phyloP scores from a whole-genome alignment of 2,113 vertebrate genomes.

The Dipodomys spectabilis region DNA sequence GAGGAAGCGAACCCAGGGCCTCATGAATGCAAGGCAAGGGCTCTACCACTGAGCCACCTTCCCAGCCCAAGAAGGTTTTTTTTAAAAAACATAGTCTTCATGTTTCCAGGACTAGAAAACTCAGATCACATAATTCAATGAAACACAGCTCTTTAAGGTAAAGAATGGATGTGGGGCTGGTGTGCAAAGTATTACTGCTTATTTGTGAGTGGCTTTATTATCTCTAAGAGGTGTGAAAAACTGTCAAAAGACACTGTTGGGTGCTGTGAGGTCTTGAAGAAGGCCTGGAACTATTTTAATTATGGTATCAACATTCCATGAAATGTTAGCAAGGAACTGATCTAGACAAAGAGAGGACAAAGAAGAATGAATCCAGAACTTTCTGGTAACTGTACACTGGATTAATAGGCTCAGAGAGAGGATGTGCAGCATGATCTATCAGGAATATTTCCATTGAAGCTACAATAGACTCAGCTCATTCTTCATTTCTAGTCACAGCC shows the following conservation, averaged over 20 bases:
- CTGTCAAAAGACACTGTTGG: background rate
- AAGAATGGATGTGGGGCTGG: background rate
- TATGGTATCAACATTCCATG: background rate
- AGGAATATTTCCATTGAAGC: background rate
- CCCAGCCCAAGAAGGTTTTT: no score
- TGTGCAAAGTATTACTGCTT: background rate
- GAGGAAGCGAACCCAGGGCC: no score
- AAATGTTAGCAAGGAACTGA: background rate
- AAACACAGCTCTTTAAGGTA: background rate
- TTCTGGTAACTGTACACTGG: background rate
- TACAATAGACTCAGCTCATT: background rate
- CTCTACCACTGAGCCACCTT: no score
- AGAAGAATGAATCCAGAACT: background rate
- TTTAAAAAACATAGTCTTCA: background rate
- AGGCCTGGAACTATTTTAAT: background rate
- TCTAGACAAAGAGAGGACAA: background rate
- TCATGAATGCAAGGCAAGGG: no score
- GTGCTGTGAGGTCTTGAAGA: background rate
- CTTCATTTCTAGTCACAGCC: background rate
- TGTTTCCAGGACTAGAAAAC: background rate
- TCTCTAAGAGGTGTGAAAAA: background rate
- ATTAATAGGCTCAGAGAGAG: background rate
- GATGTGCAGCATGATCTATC: background rate
- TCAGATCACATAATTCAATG: background rate
- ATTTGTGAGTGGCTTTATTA: background rate